Conservation (phyloP, 2,797 vertebrate genomes). For the Sorex maritimensis region DNA sequence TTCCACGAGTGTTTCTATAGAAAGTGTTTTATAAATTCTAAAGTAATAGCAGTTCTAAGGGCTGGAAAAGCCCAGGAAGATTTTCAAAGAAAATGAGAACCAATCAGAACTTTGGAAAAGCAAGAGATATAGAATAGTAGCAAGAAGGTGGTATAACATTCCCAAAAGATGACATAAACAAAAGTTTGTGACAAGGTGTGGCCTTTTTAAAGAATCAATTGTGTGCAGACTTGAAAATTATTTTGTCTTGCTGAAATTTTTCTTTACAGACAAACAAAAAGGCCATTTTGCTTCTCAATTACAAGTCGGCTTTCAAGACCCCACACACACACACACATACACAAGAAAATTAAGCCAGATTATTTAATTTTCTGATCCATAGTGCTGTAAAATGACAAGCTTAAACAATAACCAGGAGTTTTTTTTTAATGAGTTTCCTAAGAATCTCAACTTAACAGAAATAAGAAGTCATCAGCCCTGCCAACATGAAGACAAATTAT, state of each 20-base stretch:
- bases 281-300: conserved; percentile 70
- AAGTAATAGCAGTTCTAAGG: background rate
- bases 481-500: conserved; percentile 88
- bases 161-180: background rate
- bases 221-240: conserved; percentile 51
- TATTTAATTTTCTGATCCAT: conserved; percentile 78
- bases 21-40: conserved; percentile 30
- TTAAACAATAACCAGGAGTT: conserved; percentile 85
- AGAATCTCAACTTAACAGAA: conserved; percentile 79
- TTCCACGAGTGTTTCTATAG: background rate
- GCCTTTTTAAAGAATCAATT: conserved; percentile 53
- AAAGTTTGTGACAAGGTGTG: background rate
- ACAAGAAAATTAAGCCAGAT: conserved; percentile 34
- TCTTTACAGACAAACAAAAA: conserved; percentile 87
- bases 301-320: conserved; percentile 26
- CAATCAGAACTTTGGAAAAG: conserved; percentile 4
- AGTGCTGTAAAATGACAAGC: conserved; percentile 78
- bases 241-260: conserved; percentile 69
- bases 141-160: background rate
- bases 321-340: background rate
- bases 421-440: conserved; percentile 83
- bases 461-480: conserved; percentile 88
- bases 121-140: background rate
- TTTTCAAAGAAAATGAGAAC: conserved; percentile 36
- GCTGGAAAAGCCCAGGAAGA: background rate